These are phyloP conservation scores for Hystrix brachyura DNA, from an alignment of 2,113 vertebrate species.

Conservation along the genomic window DNA sequence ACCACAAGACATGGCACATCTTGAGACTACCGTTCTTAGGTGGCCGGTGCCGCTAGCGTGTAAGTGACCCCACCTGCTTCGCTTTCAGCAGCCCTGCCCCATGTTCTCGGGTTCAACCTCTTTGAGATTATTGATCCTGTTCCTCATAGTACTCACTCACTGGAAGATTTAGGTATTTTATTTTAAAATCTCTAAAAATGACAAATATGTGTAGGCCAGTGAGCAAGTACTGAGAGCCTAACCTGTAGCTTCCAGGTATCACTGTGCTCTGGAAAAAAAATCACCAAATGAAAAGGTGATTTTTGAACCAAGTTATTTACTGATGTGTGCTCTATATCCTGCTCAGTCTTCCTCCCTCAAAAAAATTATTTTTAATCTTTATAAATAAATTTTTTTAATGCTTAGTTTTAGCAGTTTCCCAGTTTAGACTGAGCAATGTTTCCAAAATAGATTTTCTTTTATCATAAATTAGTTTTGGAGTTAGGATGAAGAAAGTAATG, in stretches of 20 bases:
- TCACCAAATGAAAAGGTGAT: neutral
- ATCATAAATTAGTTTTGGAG: slow-evolving; percentile 1
- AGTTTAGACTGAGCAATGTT: slow-evolving; percentile 4
- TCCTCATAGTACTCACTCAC: neutral
- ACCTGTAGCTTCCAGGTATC: neutral
- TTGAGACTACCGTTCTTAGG: slow-evolving; percentile 68
- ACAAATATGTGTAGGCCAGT: neutral
- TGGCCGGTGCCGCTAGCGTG: neutral
- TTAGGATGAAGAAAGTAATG: slow-evolving; percentile 19
- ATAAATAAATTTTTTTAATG: slow-evolving; percentile 57
- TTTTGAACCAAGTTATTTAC: slow-evolving; percentile 23
- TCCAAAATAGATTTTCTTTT: neutral
- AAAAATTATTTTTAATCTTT: neutral
- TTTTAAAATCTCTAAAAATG: slow-evolving; percentile 21
- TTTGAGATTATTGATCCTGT: neutral
- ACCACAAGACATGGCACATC: slow-evolving; percentile 67
- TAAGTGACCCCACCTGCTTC: slow-evolving; percentile 78
- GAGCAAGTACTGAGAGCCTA: neutral
- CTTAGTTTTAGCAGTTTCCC: slow-evolving; percentile 41
- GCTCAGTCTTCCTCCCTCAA: neutral
- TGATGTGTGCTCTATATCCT: neutral
- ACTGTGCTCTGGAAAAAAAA: neutral
- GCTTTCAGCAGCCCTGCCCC: slow-evolving; percentile 68
- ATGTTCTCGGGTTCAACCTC: neutral
- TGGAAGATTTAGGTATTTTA: slow-evolving; percentile 20